Percentiles rank a stretch among this genome's conserved stretches.
Conservation (phyloP, 1,140 invertebrate species). For the Uloborus diversus region DNA sequence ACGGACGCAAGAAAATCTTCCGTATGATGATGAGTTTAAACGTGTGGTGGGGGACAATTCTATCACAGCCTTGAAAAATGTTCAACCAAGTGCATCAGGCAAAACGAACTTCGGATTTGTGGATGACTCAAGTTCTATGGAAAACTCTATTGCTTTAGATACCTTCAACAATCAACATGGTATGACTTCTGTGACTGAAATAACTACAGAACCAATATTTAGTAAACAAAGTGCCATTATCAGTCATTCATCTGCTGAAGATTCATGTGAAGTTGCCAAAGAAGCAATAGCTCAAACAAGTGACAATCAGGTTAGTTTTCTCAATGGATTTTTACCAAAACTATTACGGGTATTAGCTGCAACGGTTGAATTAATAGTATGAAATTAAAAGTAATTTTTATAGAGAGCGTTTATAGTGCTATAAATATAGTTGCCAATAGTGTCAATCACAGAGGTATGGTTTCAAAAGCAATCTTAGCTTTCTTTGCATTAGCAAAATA, state of each 20-base stretch:
- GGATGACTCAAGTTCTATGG: constrained; percentile 22
- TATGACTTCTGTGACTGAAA: no score
- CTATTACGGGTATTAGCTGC: no score
- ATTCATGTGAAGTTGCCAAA: constrained; percentile 28
- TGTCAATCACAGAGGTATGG: no score
- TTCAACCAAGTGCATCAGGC: background rate
- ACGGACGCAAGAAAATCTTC: constrained; percentile 54
- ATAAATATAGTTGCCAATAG: no score
- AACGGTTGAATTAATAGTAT: no score
- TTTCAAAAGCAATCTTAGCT: no score
- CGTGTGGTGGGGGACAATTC: constrained; percentile 23
- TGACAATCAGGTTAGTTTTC: constrained; percentile 9
- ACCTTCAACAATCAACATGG: no score
- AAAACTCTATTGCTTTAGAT: no score
- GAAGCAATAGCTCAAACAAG: constrained; percentile 5
- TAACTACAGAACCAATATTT: no score
- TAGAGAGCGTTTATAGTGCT: no score
- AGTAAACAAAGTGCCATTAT: background rate
- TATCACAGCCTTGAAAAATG: background rate
- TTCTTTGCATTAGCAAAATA: no score
- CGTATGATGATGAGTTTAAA: constrained; percentile 58
- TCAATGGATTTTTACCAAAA: background rate
- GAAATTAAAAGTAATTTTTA: no score
- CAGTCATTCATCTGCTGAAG: constrained; percentile 26
- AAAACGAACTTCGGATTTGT: constrained; percentile 39